These are phyloP conservation scores for Oscheius sp. DNA, from an alignment of 2,888 invertebrate genomes.

Conservation along the genomic window DNA sequence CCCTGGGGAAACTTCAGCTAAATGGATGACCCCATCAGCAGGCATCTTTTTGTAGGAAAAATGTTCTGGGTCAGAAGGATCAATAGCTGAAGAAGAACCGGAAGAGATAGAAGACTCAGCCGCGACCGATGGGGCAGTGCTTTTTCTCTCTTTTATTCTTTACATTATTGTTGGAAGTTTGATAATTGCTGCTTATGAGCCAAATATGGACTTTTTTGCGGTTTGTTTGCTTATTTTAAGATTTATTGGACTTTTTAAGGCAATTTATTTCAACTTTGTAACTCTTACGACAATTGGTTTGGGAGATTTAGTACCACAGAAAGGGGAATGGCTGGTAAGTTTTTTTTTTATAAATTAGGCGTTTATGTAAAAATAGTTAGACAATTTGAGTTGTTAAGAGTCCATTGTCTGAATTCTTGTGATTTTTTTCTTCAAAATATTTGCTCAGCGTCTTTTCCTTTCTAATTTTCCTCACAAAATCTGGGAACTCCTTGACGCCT, in stretches of 20 bases:
- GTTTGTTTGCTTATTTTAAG: neutral
- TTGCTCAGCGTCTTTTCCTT: neutral
- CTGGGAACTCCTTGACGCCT: neutral
- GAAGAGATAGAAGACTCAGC: constrained; percentile 11
- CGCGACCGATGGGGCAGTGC: constrained; percentile 49
- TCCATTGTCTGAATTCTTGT: too few relatives aligned
- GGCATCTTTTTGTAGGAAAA: constrained; percentile 17
- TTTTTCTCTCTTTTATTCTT: constrained; percentile 63
- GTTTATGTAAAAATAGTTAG: too few relatives aligned
- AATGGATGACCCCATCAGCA: constrained; percentile 9
- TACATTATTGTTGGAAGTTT: constrained; percentile 63
- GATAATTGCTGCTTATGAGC: constrained; percentile 62
- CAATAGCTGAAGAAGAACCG: neutral
- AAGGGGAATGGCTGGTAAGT: constrained; percentile 45
- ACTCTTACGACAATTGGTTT: constrained; percentile 66
- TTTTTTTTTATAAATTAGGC: too few relatives aligned
- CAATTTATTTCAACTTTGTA: constrained; percentile 68
- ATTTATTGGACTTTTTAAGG: constrained; percentile 35
- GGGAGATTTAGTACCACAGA: constrained; percentile 66
- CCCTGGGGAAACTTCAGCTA: neutral
- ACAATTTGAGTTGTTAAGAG: too few relatives aligned
- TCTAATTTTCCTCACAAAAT: neutral
- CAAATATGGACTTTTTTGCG: constrained; percentile 64
- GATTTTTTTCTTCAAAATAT: too few relatives aligned
- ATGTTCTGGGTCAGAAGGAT: neutral